These are phyloP conservation scores for Antigone vipio DNA, from an alignment of 2,113 vertebrate genomes.

Conservation along the genomic window DNA sequence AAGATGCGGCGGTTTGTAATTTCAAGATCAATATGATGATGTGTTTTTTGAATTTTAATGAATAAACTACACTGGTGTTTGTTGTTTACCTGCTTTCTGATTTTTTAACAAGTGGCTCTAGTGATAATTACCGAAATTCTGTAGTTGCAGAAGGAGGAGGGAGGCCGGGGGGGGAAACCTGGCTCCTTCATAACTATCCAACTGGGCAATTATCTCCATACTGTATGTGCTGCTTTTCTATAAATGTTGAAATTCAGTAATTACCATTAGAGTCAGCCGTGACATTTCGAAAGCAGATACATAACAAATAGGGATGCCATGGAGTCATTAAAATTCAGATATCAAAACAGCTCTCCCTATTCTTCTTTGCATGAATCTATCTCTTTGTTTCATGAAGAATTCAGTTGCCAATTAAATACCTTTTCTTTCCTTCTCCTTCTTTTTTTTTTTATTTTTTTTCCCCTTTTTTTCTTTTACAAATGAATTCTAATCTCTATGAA, in stretches of 20 bases:
- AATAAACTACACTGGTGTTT: slow-evolving; percentile 57
- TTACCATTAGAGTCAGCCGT: slow-evolving; percentile 68
- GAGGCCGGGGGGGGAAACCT: not conserved
- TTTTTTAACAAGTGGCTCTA: slow-evolving; percentile 68
- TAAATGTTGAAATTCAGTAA: slow-evolving; percentile 73
- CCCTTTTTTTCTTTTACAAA: not conserved
- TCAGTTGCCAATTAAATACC: slow-evolving; percentile 59
- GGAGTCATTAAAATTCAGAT: slow-evolving; percentile 74
- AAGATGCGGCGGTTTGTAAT: slow-evolving; percentile 29
- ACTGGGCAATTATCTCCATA: slow-evolving; percentile 73
- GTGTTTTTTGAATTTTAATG: slow-evolving; percentile 61
- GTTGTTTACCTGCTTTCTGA: slow-evolving; percentile 73
- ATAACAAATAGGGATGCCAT: slow-evolving; percentile 69
- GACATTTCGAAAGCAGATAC: slow-evolving; percentile 71
- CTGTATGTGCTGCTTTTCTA: slow-evolving; percentile 63
- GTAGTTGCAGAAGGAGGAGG: slow-evolving; percentile 39
- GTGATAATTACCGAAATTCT: slow-evolving; percentile 69
- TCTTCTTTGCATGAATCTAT: slow-evolving; percentile 42
- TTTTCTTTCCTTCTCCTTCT: not conserved
- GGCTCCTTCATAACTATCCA: slow-evolving; percentile 67
- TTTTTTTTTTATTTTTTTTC: not conserved
- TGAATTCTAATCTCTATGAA: not conserved
- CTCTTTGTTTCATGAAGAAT: slow-evolving; percentile 63
- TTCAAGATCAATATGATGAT: slow-evolving; percentile 56
- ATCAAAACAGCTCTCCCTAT: slow-evolving; percentile 48